phyloP scores from a whole-genome alignment of 2,113 vertebrate species.

The Dasyurus viverrinus region DNA sequence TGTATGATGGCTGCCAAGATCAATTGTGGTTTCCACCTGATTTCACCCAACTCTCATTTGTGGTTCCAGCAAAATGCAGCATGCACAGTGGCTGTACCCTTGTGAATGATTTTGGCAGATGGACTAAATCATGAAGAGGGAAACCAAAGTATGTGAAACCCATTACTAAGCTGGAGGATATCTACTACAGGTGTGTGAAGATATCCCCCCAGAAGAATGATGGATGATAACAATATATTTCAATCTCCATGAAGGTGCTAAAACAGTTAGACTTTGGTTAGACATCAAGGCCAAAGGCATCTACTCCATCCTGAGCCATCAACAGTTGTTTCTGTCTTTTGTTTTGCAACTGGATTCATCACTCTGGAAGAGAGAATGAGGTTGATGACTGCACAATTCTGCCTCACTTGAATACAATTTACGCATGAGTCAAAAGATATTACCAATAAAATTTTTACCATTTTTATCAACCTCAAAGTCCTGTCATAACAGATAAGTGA shows the following conservation, averaged over 20 bases:
- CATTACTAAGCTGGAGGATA: background rate
- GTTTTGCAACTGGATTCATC: too few species aligned
- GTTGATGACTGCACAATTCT: too few species aligned
- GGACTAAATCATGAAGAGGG: background rate
- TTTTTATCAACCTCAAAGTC: too few species aligned
- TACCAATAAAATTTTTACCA: too few species aligned
- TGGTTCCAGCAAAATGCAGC: background rate
- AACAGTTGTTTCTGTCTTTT: too few species aligned
- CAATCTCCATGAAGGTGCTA: background rate
- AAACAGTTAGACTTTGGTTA: background rate
- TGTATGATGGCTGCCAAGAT: background rate
- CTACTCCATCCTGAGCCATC: too few species aligned
- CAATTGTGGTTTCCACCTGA: background rate
- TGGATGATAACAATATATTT: background rate
- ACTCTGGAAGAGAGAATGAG: too few species aligned
- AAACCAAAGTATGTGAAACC: background rate
- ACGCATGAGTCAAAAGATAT: too few species aligned
- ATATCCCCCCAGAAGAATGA: background rate
- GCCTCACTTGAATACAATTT: too few species aligned
- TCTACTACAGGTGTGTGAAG: background rate
- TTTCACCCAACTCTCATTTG: background rate
- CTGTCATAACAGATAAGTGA: too few species aligned
- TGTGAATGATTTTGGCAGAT: background rate
- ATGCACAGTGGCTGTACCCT: background rate
- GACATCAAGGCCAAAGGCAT: too few species aligned